Percentiles rank a stretch among this genome's conserved stretches.
These are phyloP conservation scores for Indicator indicator DNA, from an alignment of 2,113 vertebrate genomes.

Conservation along the genomic window DNA sequence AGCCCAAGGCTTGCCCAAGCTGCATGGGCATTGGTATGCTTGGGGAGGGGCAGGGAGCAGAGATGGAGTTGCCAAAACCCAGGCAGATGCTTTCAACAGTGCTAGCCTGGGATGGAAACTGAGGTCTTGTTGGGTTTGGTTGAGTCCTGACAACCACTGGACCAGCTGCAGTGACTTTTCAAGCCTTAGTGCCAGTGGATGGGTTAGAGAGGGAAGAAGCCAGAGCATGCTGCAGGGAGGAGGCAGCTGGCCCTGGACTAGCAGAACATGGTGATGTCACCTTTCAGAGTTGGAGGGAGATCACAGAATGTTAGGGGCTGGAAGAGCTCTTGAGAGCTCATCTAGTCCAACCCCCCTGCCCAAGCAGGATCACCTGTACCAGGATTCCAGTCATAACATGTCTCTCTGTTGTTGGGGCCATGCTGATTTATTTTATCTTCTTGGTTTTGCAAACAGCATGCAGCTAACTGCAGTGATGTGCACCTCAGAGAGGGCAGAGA, in stretches of 20 bases:
- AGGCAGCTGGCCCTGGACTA: not conserved
- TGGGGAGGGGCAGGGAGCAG: not conserved
- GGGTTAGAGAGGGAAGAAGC: not conserved
- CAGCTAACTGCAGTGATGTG: not conserved
- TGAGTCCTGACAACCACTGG: not conserved
- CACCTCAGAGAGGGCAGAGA: not conserved
- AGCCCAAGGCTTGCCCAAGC: rapidly evolving
- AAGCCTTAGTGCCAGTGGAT: not conserved
- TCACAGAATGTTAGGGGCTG: no score
- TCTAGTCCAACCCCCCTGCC: no score
- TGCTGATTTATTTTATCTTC: not conserved
- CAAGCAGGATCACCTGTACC: no score
- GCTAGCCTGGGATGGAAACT: not conserved
- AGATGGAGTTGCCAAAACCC: rapidly evolving
- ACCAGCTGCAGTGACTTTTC: not conserved
- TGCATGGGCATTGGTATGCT: rapidly evolving
- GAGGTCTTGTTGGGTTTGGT: not conserved
- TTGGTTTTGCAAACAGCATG: not conserved
- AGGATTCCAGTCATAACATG: not conserved
- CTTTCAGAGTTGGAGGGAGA: not conserved
- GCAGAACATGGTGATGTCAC: not conserved
- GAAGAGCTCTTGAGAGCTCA: no score
- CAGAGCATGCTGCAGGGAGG: not conserved
- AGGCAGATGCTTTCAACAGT: rapidly evolving
- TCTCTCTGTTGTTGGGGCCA: not conserved